Evolutionary conservation across 2,113 vertebrate species (phyloP).

Genomic region (Potamarius usumacintae): DNA sequence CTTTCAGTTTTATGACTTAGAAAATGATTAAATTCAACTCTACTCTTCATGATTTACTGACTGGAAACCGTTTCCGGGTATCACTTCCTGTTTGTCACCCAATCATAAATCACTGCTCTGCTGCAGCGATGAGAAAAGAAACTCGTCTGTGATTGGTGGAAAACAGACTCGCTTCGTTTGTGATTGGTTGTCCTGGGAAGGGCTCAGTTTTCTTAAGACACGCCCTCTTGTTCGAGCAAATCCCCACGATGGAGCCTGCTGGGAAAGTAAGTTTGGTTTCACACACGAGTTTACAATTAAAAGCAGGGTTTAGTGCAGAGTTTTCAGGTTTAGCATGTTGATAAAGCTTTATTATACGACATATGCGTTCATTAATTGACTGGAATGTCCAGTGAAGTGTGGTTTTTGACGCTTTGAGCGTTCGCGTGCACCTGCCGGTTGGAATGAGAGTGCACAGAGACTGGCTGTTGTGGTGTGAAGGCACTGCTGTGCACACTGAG

Average conservation of each 20-base stretch:
- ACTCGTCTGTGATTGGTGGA: slow-evolving; percentile 35
- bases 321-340: neutral
- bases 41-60: neutral
- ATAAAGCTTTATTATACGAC: neutral
- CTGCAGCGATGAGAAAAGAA: slow-evolving; percentile 14
- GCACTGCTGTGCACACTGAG: no score
- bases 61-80: neutral
- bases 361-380: no score
- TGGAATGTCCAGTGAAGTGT: no score
- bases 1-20: neutral
- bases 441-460: neutral
- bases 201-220: neutral
- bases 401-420: neutral
- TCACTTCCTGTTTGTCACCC: neutral
- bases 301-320: neutral
- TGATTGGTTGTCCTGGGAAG: slow-evolving; percentile 21
- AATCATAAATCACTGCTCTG: neutral
- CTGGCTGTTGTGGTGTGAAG: neutral
- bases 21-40: neutral
- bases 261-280: slow-evolving; percentile 65
- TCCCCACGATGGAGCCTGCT: slow-evolving; percentile 67
- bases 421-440: neutral
- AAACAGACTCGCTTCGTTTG: neutral
- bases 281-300: neutral
- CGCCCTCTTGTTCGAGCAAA: neutral